Percentiles rank a stretch among this genome's conserved stretches.
These are phyloP conservation scores for Popillia japonica DNA, from an alignment of 1,140 invertebrate species.

Conservation along the genomic window DNA sequence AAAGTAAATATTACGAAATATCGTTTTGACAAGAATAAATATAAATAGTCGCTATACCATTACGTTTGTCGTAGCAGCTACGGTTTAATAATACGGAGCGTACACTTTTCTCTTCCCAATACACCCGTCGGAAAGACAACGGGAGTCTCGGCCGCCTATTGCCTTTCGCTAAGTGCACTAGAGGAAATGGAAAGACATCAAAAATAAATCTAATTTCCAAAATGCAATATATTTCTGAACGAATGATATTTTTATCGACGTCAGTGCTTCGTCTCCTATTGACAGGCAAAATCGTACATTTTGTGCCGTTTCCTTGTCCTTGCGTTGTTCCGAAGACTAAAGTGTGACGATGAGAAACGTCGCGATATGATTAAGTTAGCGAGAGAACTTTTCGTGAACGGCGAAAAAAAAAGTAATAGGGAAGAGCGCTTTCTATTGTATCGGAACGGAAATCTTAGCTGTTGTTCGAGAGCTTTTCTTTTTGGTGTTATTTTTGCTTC, in stretches of 20 bases:
- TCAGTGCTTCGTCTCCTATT: neutral
- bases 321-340: neutral
- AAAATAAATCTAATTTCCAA: constrained; percentile 44
- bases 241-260: constrained; percentile 38
- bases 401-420: too few relatives aligned
- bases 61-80: constrained; percentile 32
- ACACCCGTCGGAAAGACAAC: constrained; percentile 35
- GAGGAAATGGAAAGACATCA: constrained; percentile 34
- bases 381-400: too few relatives aligned
- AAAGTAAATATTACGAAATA: neutral
- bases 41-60: constrained; percentile 16
- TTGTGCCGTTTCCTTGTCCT: neutral
- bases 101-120: constrained; percentile 33
- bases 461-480: too few relatives aligned
- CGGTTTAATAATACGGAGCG: constrained; percentile 39
- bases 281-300: neutral
- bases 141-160: constrained; percentile 22
- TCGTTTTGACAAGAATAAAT: constrained; percentile 3
- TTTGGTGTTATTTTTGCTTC: too few relatives aligned
- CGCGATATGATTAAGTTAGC: constrained; percentile 14
- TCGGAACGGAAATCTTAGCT: too few relatives aligned
- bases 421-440: too few relatives aligned
- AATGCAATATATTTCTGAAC: constrained; percentile 44
- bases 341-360: neutral
- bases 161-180: neutral